phyloP scores from a whole-genome alignment of 2,888 invertebrate species.

The Crocallis elinguaria region DNA sequence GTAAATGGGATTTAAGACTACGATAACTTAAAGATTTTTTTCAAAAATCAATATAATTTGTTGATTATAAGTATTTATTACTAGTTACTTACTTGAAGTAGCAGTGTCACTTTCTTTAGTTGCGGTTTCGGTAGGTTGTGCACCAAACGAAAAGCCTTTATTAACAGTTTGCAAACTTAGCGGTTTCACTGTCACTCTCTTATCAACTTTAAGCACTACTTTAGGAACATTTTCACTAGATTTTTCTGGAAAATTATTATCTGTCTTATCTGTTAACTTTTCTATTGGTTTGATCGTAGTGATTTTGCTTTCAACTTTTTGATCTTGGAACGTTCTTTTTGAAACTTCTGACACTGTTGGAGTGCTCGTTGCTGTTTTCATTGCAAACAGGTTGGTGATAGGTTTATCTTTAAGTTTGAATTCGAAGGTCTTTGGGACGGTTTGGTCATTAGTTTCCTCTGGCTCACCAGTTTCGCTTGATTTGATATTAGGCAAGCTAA shows the following conservation, averaged over 20 bases:
- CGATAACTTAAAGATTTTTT: too few species aligned
- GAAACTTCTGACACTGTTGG: slow-evolving; percentile 58
- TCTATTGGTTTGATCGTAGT: slow-evolving; percentile 47
- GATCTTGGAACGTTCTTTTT: slow-evolving; percentile 48
- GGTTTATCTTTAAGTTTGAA: slow-evolving; percentile 57
- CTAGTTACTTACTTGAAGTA: slow-evolving; percentile 43
- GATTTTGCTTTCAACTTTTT: slow-evolving; percentile 39
- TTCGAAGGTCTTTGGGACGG: slow-evolving; percentile 37
- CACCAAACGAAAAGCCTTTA: slow-evolving; percentile 41
- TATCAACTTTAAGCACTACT: slow-evolving; percentile 40
- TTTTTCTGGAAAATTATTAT: slow-evolving; percentile 60
- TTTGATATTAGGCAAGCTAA: slow-evolving; percentile 39
- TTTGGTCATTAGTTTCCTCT: slow-evolving; percentile 41
- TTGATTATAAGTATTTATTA: background rate
- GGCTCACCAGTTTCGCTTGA: slow-evolving; percentile 72
- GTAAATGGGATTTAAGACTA: too few species aligned
- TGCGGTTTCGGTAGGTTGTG: slow-evolving; percentile 40
- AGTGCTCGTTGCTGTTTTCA: slow-evolving; percentile 49
- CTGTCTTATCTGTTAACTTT: slow-evolving; percentile 49
- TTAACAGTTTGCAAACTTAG: slow-evolving; percentile 45
- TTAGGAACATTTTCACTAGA: slow-evolving; percentile 38
- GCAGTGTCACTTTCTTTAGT: slow-evolving; percentile 4
- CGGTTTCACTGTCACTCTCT: slow-evolving; percentile 56
- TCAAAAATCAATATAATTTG: too few species aligned
- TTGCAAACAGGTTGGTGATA: slow-evolving; percentile 57